phyloP scores from a whole-genome alignment of 2,797 vertebrate genomes.

The Ctenopoma multispine region DNA sequence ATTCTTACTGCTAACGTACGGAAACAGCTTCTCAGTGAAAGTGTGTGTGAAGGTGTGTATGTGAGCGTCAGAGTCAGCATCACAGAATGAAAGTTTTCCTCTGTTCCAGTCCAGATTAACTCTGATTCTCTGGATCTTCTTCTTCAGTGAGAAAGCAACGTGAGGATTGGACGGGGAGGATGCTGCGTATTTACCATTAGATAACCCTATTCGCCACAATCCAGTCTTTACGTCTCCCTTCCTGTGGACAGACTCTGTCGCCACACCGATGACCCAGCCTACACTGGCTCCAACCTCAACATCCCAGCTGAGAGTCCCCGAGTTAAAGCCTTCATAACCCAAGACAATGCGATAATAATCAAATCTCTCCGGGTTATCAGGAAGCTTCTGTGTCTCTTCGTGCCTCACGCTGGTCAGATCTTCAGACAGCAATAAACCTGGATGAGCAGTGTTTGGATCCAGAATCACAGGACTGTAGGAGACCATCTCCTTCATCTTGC shows the following conservation, averaged over 20 bases:
- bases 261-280: neutral
- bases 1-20: neutral
- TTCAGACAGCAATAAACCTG: neutral
- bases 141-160: neutral
- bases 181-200: neutral
- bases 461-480: neutral
- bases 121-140: neutral
- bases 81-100: too few species aligned
- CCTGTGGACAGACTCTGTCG: neutral
- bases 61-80: too few species aligned
- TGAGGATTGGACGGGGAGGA: neutral
- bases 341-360: neutral
- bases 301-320: constrained; percentile 11
- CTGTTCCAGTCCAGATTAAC: too few species aligned
- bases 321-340: constrained; percentile 6
- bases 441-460: neutral
- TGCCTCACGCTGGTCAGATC: neutral
- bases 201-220: neutral
- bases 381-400: neutral
- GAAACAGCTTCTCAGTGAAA: neutral
- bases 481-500: neutral
- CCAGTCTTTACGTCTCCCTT: constrained; percentile 1
- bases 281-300: neutral
- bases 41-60: neutral
- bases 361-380: neutral